These are phyloP conservation scores for Yponomeuta malinellus DNA, from an alignment of 2,888 invertebrate genomes.

Conservation along the genomic window DNA sequence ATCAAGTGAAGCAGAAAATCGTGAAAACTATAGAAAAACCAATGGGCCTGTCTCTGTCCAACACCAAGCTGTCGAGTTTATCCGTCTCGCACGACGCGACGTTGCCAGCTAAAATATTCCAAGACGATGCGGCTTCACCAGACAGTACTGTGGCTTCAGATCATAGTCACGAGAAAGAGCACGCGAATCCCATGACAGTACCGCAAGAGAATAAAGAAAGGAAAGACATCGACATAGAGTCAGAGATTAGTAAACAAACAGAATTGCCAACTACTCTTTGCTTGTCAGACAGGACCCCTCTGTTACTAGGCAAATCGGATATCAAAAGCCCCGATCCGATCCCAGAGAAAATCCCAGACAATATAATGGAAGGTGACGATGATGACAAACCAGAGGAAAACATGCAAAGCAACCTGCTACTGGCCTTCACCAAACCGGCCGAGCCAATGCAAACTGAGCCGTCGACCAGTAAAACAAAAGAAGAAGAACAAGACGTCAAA, in stretches of 20 bases:
- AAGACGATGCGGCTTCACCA: constrained; percentile 79
- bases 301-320: constrained; percentile 63
- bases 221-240: constrained; percentile 68
- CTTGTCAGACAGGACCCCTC: constrained; percentile 54
- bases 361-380: constrained; percentile 67
- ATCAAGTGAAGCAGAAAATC: constrained; percentile 70
- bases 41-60: constrained; percentile 67
- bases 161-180: constrained; percentile 37
- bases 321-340: constrained; percentile 70
- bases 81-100: constrained; percentile 75
- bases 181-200: constrained; percentile 32
- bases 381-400: constrained; percentile 66
- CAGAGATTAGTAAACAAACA: constrained; percentile 68
- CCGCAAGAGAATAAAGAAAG: constrained; percentile 41
- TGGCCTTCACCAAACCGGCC: constrained; percentile 46
- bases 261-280: constrained; percentile 63
- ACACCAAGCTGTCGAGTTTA: constrained; percentile 73
- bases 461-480: constrained; percentile 31
- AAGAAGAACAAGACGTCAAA: constrained; percentile 63
- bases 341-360: constrained; percentile 70
- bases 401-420: constrained; percentile 44
- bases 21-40: constrained; percentile 70
- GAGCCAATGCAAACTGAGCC: constrained; percentile 30
- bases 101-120: constrained; percentile 80
- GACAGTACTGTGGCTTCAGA: constrained; percentile 63